A percentile compares a stretch with the other conserved stretches of the same genome.
phyloP scores from a whole-genome alignment of 92 coral and sea anemone genomes.

The Heliopora coerulea region DNA sequence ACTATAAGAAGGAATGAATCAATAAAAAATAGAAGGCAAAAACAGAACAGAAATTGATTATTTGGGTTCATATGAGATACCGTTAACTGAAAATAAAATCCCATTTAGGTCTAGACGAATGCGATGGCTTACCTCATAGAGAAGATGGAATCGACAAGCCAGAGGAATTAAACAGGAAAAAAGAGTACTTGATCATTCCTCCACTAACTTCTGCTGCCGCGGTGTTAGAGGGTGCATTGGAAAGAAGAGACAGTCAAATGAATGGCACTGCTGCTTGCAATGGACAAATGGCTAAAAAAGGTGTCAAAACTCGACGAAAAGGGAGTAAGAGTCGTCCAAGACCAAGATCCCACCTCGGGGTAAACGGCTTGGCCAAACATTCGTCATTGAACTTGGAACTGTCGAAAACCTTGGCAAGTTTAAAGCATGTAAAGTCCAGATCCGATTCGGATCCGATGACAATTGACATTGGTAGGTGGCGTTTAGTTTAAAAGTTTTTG shows the following conservation, averaged over 20 bases:
- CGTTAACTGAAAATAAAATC: background rate
- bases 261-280: slow-evolving; percentile 13
- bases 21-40: too few species aligned
- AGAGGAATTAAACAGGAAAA: slow-evolving; percentile 2
- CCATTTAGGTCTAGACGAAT: slow-evolving; percentile 35
- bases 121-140: slow-evolving; percentile 33
- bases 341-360: slow-evolving; percentile 17
- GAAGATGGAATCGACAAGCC: background rate
- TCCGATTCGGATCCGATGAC: slow-evolving; percentile 31
- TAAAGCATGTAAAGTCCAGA: slow-evolving; percentile 1
- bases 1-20: too few species aligned
- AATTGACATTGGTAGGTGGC: slow-evolving; percentile 18
- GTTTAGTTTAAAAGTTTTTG: too few species aligned
- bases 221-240: slow-evolving; percentile 19
- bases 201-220: slow-evolving; percentile 27
- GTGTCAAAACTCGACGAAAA: background rate
- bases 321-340: slow-evolving; percentile 15
- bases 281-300: slow-evolving; percentile 26
- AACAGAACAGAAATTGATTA: too few species aligned
- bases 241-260: slow-evolving; percentile 9
- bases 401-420: slow-evolving; percentile 23
- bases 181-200: slow-evolving; percentile 23
- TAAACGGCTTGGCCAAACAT: background rate
- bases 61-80: too few species aligned
- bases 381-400: slow-evolving; percentile 17